Percentiles rank a stretch among this genome's conserved stretches.
These are phyloP conservation scores for Scatophagus argus DNA, from an alignment of 2,113 vertebrate genomes.

Conservation along the genomic window DNA sequence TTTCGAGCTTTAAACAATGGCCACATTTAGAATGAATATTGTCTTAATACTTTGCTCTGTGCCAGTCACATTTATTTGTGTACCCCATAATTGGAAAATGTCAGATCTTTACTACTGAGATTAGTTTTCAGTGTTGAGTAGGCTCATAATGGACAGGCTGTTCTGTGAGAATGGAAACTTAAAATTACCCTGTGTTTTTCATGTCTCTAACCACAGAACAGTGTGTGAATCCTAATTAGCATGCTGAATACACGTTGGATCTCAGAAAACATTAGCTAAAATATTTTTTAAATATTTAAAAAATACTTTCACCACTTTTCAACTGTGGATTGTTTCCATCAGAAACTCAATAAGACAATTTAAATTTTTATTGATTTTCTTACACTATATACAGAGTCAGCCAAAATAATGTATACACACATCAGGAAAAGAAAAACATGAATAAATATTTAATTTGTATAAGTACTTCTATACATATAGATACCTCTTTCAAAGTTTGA, in stretches of 20 bases:
- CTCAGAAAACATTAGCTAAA: background rate
- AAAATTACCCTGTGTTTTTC: background rate
- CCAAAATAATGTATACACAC: too few species aligned
- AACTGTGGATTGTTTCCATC: background rate
- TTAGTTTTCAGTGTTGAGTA: conserved; percentile 31
- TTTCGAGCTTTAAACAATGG: background rate
- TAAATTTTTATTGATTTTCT: too few species aligned
- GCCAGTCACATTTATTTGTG: background rate
- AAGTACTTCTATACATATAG: too few species aligned
- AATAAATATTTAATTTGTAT: too few species aligned
- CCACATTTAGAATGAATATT: background rate
- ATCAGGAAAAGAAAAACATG: too few species aligned
- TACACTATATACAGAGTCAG: too few species aligned
- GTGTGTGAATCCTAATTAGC: background rate
- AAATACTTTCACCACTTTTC: too few species aligned
- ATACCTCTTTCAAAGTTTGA: too few species aligned
- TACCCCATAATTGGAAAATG: background rate
- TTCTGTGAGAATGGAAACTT: conserved; percentile 58
- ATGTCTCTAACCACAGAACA: conserved; percentile 12
- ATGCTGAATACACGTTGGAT: background rate
- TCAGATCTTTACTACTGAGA: conserved; percentile 35
- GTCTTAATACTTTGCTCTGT: background rate
- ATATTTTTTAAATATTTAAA: background rate
- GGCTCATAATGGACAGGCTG: conserved; percentile 11
- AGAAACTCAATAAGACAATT: background rate